Percentiles rank a stretch among this genome's conserved stretches.
Evolutionary conservation across 2,113 vertebrate genomes (phyloP).

Genomic region (Willisornis vidua): DNA sequence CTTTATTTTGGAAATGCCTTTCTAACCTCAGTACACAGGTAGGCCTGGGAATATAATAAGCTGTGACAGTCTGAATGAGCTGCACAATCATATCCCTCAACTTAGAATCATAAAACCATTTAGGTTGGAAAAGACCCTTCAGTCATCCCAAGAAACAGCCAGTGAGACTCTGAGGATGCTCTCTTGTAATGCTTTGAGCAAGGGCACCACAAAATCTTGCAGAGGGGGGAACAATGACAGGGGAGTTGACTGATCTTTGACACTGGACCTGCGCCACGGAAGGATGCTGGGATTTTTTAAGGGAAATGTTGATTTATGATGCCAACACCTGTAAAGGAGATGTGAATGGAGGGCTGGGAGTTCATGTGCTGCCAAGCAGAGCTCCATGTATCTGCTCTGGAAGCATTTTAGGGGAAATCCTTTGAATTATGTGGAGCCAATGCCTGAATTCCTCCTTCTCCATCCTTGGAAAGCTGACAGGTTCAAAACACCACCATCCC

Average conservation of each 20-base stretch:
- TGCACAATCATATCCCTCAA: not conserved
- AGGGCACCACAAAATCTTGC: not conserved
- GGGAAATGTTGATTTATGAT: not conserved
- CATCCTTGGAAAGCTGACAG: not conserved
- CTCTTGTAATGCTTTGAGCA: rapidly evolving
- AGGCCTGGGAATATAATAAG: not conserved
- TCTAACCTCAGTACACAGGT: not conserved
- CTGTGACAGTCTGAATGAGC: not conserved
- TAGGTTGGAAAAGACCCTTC: not conserved
- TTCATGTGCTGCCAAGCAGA: not conserved
- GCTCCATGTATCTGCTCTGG: not conserved
- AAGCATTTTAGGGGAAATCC: not conserved
- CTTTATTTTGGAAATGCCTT: not conserved
- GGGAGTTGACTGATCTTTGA: not conserved
- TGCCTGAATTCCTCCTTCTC: not conserved
- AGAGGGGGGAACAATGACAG: rapidly evolving
- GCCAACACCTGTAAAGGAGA: not conserved
- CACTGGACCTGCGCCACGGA: rapidly evolving
- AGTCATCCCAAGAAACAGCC: not conserved
- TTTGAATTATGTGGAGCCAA: rapidly evolving
- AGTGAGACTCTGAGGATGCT: rapidly evolving
- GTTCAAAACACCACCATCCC: not conserved
- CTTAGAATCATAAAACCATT: not conserved
- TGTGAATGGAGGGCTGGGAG: not conserved
- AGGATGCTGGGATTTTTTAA: not conserved